Percentiles rank a stretch among this genome's conserved stretches.
Evolutionary conservation across 1,140 invertebrate genomes (phyloP).

Genomic region (Eriosoma lanigerum): DNA sequence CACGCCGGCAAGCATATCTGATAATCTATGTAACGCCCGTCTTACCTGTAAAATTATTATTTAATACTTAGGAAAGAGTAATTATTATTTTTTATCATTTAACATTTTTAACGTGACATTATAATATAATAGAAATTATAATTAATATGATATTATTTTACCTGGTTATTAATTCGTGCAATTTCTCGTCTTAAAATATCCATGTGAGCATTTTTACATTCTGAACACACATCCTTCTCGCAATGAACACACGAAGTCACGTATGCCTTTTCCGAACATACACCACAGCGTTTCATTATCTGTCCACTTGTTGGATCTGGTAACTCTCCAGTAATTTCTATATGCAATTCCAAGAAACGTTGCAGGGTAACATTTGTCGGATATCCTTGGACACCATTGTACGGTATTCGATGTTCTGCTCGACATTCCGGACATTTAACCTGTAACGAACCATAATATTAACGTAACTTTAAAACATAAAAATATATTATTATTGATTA

Average conservation of each 20-base stretch:
- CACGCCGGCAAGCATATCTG: constrained; percentile 78
- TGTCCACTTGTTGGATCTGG: constrained; percentile 84
- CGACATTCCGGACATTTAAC: constrained; percentile 99
- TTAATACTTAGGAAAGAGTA: neutral
- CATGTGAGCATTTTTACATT: constrained; percentile 92
- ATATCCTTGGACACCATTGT: constrained; percentile 92
- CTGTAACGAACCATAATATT: constrained; percentile 59
- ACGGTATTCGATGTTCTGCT: constrained; percentile 94
- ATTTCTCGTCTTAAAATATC: constrained; percentile 94
- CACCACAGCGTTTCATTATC: constrained; percentile 81
- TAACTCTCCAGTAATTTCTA: constrained; percentile 88
- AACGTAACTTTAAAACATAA: neutral
- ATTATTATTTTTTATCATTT: no score
- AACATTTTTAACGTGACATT: no score
- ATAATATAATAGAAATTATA: neutral
- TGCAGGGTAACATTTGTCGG: constrained; percentile 95
- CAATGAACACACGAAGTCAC: constrained; percentile 88
- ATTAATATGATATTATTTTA: constrained; percentile 57
- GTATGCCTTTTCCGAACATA: constrained; percentile 94
- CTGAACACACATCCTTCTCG: constrained; percentile 87
- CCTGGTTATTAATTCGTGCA: constrained; percentile 88
- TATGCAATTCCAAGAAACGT: constrained; percentile 91
- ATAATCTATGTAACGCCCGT: constrained; percentile 79
- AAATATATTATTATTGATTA: neutral
- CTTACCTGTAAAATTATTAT: constrained; percentile 63